phyloP scores from a whole-genome alignment of 2,797 vertebrate species.

The Enteromius unitaeniatus region DNA sequence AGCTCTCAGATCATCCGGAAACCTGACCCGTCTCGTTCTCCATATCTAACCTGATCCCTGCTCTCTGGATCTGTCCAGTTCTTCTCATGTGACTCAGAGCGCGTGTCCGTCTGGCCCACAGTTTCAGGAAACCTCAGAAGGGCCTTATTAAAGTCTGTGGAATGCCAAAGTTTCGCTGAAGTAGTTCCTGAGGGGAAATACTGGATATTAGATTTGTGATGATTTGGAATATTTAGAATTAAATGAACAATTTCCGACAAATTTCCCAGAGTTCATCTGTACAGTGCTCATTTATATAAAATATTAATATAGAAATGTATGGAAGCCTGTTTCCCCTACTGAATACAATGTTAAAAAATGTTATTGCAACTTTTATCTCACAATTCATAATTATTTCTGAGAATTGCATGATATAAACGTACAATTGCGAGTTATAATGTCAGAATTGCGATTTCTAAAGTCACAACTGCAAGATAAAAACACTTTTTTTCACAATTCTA shows the following conservation, averaged over 20 bases:
- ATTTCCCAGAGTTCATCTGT: not conserved
- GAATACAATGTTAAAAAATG: no score
- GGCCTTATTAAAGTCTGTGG: conserved; percentile 32
- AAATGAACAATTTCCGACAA: not conserved
- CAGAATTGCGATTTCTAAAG: no score
- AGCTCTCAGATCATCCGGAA: conserved; percentile 24
- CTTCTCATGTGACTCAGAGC: conserved; percentile 67
- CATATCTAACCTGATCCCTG: conserved; percentile 44
- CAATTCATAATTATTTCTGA: no score
- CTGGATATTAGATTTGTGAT: not conserved
- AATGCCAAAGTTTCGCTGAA: conserved; percentile 33
- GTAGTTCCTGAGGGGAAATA: not conserved
- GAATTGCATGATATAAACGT: no score
- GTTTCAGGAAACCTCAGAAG: conserved; percentile 56
- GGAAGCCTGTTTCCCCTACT: no score
- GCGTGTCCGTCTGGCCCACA: conserved; percentile 61
- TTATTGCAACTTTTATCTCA: no score
- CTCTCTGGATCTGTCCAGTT: conserved; percentile 57
- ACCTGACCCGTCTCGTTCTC: conserved; percentile 33
- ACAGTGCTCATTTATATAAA: not conserved
- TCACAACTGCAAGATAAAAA: no score
- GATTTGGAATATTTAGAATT: not conserved
- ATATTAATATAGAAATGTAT: not conserved
- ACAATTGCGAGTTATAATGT: no score
- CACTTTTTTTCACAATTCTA: no score